Conservation (phyloP, 2,797 vertebrate genomes). For the Myotis daubentonii region DNA sequence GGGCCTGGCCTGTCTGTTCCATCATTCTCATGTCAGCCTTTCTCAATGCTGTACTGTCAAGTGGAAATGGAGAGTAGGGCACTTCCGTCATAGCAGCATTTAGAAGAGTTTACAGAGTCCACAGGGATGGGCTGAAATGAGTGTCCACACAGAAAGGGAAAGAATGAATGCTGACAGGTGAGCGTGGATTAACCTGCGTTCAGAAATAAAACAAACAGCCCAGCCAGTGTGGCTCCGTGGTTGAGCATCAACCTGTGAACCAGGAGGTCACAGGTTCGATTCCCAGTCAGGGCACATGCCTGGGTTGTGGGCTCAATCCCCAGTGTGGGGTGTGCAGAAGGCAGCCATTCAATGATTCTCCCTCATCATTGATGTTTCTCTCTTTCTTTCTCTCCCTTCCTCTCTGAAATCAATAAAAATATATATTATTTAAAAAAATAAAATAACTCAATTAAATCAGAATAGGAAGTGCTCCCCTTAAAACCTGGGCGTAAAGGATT, state of each 20-base stretch:
- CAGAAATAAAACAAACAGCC: conserved; percentile 5
- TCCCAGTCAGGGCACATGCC: no score
- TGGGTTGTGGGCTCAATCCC: no score
- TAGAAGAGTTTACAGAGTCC: no score
- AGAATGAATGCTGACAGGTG: neutral
- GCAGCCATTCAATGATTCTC: no score
- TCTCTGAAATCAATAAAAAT: no score
- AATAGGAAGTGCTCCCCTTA: neutral
- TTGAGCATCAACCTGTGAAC: no score
- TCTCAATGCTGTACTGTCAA: neutral
- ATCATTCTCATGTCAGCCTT: neutral
- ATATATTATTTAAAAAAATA: neutral
- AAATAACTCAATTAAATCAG: neutral
- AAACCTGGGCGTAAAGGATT: neutral
- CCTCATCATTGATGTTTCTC: no score
- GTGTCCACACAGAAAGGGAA: neutral
- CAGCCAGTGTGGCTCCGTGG: no score
- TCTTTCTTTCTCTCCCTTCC: no score
- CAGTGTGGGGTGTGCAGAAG: no score
- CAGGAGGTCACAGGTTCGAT: no score
- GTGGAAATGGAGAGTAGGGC: neutral
- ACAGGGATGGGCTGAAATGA: neutral
- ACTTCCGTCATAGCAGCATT: fast-evolving
- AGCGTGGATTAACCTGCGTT: conserved; percentile 41
- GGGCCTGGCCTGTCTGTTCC: neutral